Conservation (phyloP, 2,113 vertebrate species). For the Cinclus cinclus region DNA sequence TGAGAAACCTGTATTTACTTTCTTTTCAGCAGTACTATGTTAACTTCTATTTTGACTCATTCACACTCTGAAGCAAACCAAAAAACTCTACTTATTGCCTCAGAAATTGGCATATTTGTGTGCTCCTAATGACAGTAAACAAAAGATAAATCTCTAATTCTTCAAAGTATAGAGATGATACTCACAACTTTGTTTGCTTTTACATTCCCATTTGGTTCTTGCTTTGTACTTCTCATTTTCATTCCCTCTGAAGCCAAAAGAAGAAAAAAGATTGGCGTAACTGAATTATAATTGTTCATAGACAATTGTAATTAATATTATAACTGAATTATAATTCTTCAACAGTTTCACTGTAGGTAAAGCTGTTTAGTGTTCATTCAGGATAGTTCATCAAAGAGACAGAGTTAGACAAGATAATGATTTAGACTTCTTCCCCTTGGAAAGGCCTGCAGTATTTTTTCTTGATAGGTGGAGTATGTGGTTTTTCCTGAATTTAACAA, state of each 20-base stretch:
- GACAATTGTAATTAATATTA: too few relatives aligned
- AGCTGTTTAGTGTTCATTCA: neutral
- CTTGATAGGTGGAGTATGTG: neutral
- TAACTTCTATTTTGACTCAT: neutral
- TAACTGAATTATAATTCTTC: too few relatives aligned
- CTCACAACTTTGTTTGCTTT: constrained; percentile 89
- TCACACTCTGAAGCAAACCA: neutral
- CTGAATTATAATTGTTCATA: neutral
- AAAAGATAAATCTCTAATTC: neutral
- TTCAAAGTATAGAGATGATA: neutral
- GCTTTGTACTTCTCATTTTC: constrained; percentile 95
- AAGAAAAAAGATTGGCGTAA: neutral
- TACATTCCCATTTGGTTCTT: constrained; percentile 86
- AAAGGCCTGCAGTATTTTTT: neutral
- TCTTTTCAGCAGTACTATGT: neutral
- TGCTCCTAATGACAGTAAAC: neutral
- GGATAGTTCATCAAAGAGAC: neutral
- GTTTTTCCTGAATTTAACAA: neutral
- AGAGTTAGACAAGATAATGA: neutral
- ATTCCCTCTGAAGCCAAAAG: constrained; percentile 82
- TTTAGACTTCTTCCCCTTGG: neutral
- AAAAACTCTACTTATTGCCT: neutral
- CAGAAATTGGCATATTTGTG: neutral
- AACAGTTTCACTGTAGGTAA: neutral
- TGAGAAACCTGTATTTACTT: neutral